Conservation (phyloP, 2,888 invertebrate species). For the Linhomoeus sp. region DNA sequence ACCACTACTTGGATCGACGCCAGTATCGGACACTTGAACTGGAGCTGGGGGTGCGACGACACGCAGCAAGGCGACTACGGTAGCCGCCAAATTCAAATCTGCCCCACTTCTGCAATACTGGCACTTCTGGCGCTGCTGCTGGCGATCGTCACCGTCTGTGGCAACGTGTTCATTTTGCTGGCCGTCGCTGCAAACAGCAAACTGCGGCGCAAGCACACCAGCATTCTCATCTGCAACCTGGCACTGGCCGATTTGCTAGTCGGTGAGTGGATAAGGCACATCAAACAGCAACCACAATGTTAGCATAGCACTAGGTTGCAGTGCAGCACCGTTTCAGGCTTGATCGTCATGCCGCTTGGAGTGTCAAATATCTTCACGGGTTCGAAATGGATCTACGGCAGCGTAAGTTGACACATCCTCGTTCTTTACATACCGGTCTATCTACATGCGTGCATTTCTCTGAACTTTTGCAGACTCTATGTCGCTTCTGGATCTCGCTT, state of each 20-base stretch:
- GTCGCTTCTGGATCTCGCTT: conserved; percentile 6
- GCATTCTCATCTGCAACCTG: conserved; percentile 4
- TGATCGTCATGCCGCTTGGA: conserved; percentile 4
- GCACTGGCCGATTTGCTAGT: conserved; percentile 5
- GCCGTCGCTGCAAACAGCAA: neutral
- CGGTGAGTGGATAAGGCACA: neutral
- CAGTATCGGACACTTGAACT: too few species aligned
- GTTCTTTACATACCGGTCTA: too few species aligned
- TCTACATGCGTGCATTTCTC: too few species aligned
- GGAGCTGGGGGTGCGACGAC: too few species aligned
- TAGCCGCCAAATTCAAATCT: neutral
- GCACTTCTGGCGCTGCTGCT: neutral
- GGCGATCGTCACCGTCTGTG: neutral
- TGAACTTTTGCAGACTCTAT: neutral
- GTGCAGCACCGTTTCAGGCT: neutral
- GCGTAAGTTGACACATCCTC: too few species aligned
- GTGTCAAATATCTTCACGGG: neutral
- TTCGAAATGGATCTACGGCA: conserved; percentile 1
- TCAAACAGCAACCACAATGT: neutral
- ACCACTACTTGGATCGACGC: too few species aligned
- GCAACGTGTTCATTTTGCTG: conserved; percentile 1
- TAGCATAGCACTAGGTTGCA: neutral
- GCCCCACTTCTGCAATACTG: neutral
- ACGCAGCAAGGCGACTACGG: too few species aligned
- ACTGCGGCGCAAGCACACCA: conserved; percentile 1